A percentile compares a stretch with the other conserved stretches of the same genome.
Evolutionary conservation across 2,113 vertebrate genomes (phyloP).

Genomic region (Enhydra lutris): DNA sequence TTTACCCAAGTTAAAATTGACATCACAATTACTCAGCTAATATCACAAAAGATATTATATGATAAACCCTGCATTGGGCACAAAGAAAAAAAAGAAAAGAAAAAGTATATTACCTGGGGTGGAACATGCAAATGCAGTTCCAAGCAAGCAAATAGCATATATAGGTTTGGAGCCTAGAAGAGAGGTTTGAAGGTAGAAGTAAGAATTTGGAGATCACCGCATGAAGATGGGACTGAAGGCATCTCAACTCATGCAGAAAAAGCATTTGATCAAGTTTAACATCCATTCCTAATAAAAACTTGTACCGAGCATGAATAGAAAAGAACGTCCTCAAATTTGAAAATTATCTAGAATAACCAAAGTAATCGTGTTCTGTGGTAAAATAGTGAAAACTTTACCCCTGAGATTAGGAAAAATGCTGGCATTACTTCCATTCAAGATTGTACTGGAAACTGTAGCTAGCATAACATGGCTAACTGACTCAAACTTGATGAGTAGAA

Average conservation of each 20-base stretch:
- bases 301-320: not conserved
- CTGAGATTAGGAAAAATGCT: not conserved
- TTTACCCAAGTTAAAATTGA: slow-evolving; percentile 3
- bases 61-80: not conserved
- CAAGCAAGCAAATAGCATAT: not conserved
- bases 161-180: not conserved
- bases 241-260: not conserved
- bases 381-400: not conserved
- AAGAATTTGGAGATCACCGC: not conserved
- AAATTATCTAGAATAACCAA: not conserved
- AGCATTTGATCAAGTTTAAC: not conserved
- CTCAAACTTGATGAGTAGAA: not conserved
- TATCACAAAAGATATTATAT: not conserved
- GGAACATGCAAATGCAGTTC: not conserved
- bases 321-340: not conserved
- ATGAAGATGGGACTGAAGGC: not conserved
- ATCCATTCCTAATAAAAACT: not conserved
- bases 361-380: not conserved
- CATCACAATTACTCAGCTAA: not conserved
- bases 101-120: not conserved
- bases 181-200: not conserved
- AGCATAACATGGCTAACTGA: not conserved
- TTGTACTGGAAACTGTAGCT: not conserved
- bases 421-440: not conserved
- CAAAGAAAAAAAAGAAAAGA: not conserved